Percentiles rank a stretch among this genome's conserved stretches.
Conservation (phyloP, 92 coral and sea anemone species). For the Pocillopora meandrina region DNA sequence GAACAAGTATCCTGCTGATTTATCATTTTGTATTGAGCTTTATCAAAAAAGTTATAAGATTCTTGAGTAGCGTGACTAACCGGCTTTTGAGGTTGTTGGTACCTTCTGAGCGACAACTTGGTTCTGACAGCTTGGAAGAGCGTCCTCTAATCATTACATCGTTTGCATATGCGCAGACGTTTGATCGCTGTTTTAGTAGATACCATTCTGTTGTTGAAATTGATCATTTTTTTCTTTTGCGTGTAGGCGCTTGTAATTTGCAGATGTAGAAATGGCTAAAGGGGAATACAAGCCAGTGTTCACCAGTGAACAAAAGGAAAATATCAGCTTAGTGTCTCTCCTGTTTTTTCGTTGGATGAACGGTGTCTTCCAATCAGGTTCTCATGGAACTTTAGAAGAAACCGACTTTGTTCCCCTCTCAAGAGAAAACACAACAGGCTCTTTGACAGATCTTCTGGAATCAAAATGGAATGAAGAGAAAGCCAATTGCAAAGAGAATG, state of each 20-base stretch:
- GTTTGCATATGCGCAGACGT: neutral
- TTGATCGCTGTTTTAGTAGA: neutral
- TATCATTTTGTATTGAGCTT: too few relatives aligned
- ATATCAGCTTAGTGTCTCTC: neutral
- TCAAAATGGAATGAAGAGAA: neutral
- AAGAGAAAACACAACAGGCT: neutral
- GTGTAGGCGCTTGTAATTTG: too few relatives aligned
- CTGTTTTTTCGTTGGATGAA: neutral
- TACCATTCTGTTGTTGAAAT: neutral
- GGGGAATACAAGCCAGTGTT: too few relatives aligned
- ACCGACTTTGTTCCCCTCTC: neutral
- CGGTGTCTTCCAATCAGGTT: neutral
- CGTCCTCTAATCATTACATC: neutral
- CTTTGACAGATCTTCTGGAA: neutral
- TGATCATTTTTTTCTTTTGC: too few relatives aligned
- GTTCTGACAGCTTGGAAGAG: neutral
- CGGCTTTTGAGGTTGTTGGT: neutral
- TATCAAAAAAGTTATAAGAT: too few relatives aligned
- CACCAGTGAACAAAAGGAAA: neutral
- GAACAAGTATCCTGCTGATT: too few relatives aligned
- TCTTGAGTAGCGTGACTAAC: too few relatives aligned
- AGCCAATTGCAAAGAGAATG: neutral
- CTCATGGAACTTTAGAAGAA: neutral
- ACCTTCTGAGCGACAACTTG: neutral
- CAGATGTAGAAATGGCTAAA: too few relatives aligned